A percentile compares a stretch with the other conserved stretches of the same genome.
phyloP scores from a whole-genome alignment of 2,113 vertebrate genomes.

The Brachypodius melanocephalos region DNA sequence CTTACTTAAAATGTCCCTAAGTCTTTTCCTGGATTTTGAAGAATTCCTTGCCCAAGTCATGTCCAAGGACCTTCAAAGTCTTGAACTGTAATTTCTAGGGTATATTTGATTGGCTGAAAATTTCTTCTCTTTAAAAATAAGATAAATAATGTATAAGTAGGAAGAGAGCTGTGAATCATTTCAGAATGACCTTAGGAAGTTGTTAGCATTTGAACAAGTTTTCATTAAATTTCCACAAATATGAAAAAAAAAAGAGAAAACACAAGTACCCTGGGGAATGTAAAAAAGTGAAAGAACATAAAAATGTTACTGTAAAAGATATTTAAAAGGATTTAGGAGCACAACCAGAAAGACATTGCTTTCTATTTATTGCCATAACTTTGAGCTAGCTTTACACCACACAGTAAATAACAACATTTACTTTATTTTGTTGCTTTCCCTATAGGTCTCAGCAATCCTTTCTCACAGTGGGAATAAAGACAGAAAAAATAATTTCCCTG shows the following conservation, averaged over 20 bases:
- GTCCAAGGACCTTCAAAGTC: neutral
- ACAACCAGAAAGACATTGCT: neutral
- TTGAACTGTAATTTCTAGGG: neutral
- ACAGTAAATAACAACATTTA: neutral
- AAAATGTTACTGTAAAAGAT: neutral
- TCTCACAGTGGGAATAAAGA: neutral
- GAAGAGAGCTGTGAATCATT: neutral
- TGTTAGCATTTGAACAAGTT: neutral
- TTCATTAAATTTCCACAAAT: neutral
- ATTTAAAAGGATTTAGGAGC: neutral
- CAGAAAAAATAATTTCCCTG: neutral
- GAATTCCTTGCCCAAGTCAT: neutral
- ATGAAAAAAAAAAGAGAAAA: neutral
- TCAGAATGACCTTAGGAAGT: neutral
- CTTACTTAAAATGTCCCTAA: neutral
- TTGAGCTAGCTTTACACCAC: neutral
- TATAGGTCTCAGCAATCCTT: neutral
- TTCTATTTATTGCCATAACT: neutral
- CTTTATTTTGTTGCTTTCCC: neutral
- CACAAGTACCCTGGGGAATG: neutral
- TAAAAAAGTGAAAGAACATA: neutral
- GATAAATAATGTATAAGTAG: neutral
- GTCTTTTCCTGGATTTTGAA: neutral
- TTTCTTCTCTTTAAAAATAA: neutral
- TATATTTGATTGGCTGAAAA: neutral